phyloP scores from a whole-genome alignment of 2,888 invertebrate genomes.

The Caenorhabditis sp. region DNA sequence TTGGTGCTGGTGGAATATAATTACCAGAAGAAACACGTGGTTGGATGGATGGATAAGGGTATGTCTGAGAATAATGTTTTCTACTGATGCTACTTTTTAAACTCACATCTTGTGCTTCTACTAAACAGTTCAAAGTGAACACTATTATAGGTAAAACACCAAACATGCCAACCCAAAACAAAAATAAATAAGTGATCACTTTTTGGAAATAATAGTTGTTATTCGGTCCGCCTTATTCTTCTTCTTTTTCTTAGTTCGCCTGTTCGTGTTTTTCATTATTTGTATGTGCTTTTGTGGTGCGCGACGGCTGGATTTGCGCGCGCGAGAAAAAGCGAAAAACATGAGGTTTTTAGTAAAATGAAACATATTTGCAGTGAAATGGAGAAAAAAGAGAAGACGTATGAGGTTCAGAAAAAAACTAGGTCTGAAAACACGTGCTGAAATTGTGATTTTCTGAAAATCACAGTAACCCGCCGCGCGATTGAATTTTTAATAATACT shows the following conservation, averaged over 20 bases:
- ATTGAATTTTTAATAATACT: too few relatives aligned
- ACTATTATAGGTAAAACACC: neutral
- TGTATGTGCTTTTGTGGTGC: neutral
- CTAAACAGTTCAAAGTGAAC: neutral
- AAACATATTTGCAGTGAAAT: neutral
- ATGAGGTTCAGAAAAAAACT: too few relatives aligned
- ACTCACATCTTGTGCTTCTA: neutral
- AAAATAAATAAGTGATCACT: too few relatives aligned
- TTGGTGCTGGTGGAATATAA: slow-evolving; percentile 17
- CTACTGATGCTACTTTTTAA: neutral
- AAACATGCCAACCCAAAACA: neutral
- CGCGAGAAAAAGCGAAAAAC: neutral
- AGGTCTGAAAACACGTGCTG: too few relatives aligned
- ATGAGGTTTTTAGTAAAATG: neutral
- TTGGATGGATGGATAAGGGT: slow-evolving; percentile 28
- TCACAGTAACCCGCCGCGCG: too few relatives aligned
- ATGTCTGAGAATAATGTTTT: slow-evolving; percentile 3
- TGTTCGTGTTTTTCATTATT: neutral
- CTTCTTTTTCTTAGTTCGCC: neutral
- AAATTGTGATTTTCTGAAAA: too few relatives aligned
- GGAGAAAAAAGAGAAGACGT: too few relatives aligned
- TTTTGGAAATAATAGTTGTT: neutral
- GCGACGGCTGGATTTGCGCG: neutral
- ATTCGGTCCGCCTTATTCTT: neutral
- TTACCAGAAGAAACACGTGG: slow-evolving; percentile 34